These are phyloP conservation scores for Sphaerophoria taeniata DNA, from an alignment of 2,888 invertebrate species.

Conservation along the genomic window DNA sequence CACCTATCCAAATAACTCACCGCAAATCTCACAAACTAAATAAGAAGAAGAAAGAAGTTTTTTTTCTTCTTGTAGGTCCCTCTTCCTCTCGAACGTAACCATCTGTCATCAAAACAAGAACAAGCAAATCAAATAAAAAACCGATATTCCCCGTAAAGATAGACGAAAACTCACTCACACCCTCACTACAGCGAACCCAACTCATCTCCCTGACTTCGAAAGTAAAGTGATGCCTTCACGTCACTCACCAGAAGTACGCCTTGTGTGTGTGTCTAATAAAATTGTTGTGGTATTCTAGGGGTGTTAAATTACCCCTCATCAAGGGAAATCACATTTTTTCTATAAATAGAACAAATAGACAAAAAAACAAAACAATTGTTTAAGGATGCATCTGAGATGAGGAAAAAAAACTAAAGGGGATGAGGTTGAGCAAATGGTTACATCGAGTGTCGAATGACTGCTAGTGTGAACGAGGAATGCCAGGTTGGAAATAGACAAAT, in stretches of 20 bases:
- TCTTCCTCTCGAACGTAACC: constrained; percentile 28
- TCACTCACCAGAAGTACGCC: constrained; percentile 29
- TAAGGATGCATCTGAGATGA: constrained; percentile 36
- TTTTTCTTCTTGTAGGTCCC: constrained; percentile 35
- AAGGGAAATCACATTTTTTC: constrained; percentile 60
- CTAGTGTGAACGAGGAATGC: constrained; percentile 33
- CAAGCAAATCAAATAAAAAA: constrained; percentile 58
- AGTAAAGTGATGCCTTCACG: constrained; percentile 50
- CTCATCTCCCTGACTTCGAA: not conserved
- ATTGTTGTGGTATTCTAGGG: constrained; percentile 64
- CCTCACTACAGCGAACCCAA: not conserved
- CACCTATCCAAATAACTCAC: constrained; percentile 35
- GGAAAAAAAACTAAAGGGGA: not conserved
- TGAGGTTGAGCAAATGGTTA: constrained; percentile 62
- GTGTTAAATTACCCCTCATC: constrained; percentile 74
- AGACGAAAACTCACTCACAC: not conserved
- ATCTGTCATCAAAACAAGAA: constrained; percentile 49
- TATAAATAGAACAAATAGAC: constrained; percentile 29
- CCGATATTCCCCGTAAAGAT: constrained; percentile 22
- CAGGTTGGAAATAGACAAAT: constrained; percentile 4
- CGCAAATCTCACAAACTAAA: constrained; percentile 16
- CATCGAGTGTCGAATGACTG: constrained; percentile 61
- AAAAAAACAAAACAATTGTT: constrained; percentile 53
- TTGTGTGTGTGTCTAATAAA: constrained; percentile 70
- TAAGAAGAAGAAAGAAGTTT: not conserved